Percentiles rank a stretch among this genome's conserved stretches.
phyloP scores from a whole-genome alignment of 2,888 invertebrate species.

The Drosophila paranaensis region DNA sequence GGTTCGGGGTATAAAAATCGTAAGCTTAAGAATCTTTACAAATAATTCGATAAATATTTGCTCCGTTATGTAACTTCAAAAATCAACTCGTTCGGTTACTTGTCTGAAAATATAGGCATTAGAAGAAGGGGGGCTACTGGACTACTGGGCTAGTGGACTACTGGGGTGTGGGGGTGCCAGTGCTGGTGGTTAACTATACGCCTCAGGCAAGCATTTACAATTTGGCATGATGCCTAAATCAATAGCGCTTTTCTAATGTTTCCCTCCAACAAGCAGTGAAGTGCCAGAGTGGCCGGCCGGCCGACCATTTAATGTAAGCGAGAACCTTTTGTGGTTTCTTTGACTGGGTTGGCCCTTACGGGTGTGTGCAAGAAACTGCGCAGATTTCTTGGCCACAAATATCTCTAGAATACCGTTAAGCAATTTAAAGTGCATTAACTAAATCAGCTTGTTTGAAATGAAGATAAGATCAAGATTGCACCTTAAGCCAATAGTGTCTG shows the following conservation, averaged over 20 bases:
- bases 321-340: constrained; percentile 19
- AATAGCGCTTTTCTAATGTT: constrained; percentile 33
- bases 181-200: background rate
- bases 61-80: background rate
- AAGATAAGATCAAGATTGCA: background rate
- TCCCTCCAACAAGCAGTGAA: constrained; percentile 4
- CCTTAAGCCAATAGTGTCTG: background rate
- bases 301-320: constrained; percentile 3
- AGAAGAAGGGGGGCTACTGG: background rate
- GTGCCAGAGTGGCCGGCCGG: constrained; percentile 1
- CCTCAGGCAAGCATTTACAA: constrained; percentile 9
- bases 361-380: too few relatives aligned
- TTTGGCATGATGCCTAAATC: constrained; percentile 42
- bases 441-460: background rate
- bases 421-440: background rate
- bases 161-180: too few relatives aligned
- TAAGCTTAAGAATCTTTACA: too few relatives aligned
- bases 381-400: background rate
- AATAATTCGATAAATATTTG: background rate
- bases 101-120: background rate
- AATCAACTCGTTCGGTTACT: background rate
- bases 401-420: background rate
- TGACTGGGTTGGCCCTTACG: background rate
- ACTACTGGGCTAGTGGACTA: background rate
- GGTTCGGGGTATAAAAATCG: too few relatives aligned